phyloP scores from a whole-genome alignment of 1,140 invertebrate genomes.

The Heliconius melpomene region DNA sequence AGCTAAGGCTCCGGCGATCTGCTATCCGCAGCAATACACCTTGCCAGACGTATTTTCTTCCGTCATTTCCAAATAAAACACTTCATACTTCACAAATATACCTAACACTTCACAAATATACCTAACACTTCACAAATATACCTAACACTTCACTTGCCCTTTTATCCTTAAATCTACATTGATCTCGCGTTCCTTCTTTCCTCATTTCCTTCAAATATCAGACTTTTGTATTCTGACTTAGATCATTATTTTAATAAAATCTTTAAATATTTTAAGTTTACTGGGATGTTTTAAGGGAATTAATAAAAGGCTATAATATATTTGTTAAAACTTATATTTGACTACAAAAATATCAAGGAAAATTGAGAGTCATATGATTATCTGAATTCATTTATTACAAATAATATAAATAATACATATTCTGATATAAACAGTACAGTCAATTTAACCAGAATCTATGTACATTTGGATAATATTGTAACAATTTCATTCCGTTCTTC shows the following conservation, averaged over 20 bases:
- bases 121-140: no score
- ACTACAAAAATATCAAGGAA: conserved; percentile 54
- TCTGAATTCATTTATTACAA: conserved; percentile 64
- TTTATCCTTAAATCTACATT: no score
- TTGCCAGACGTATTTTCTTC: no score
- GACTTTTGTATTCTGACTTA: no score
- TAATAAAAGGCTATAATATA: conserved; percentile 41
- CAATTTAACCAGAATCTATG: conserved; percentile 38
- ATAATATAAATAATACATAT: conserved; percentile 73
- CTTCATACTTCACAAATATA: no score
- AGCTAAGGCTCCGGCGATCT: no score
- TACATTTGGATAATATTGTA: conserved; percentile 37
- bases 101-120: no score
- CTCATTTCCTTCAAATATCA: no score
- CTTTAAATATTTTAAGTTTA: neutral
- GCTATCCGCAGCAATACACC: no score
- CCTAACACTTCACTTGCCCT: no score
- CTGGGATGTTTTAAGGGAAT: neutral
- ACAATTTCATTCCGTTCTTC: conserved; percentile 32
- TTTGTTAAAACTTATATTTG: conserved; percentile 62
- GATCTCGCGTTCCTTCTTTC: no score
- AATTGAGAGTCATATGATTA: conserved; percentile 52
- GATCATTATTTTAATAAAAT: neutral
- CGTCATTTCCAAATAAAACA: no score
- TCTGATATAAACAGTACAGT: conserved; percentile 50